phyloP scores from a whole-genome alignment of 2,113 vertebrate species.

The Zootoca vivipara region DNA sequence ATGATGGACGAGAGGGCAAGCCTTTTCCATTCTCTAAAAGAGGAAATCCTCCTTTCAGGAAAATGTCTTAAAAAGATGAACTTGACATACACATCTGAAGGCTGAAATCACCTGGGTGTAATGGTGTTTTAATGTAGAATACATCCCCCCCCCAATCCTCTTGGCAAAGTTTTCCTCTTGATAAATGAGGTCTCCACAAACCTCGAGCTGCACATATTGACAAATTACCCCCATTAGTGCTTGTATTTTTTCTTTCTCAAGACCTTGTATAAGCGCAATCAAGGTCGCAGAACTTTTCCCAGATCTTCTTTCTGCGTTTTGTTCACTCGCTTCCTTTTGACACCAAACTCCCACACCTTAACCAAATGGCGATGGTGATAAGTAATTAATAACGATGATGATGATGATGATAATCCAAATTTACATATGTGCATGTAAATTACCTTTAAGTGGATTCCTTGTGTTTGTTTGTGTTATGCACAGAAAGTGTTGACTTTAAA shows the following conservation, averaged over 20 bases:
- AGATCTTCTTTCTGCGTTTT: neutral
- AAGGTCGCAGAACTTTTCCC: constrained; percentile 24
- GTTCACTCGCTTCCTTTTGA: neutral
- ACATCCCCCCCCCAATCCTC: neutral
- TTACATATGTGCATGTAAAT: neutral
- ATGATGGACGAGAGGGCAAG: neutral
- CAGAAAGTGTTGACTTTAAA: neutral
- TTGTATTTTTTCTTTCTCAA: constrained; percentile 39
- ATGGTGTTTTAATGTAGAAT: constrained; percentile 5
- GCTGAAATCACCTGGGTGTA: neutral
- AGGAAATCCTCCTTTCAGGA: neutral
- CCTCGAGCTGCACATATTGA: constrained; percentile 47
- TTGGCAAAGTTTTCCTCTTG: constrained; percentile 5
- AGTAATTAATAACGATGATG: neutral
- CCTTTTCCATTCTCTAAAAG: neutral
- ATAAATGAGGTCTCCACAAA: constrained; percentile 45
- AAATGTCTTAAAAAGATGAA: neutral
- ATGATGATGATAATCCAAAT: neutral
- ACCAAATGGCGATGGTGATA: neutral
- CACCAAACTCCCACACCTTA: neutral
- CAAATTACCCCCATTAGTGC: constrained; percentile 46
- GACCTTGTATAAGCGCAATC: constrained; percentile 8
- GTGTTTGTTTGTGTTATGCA: neutral
- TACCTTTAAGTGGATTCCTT: neutral
- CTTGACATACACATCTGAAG: neutral